Evolutionary conservation across 2,113 vertebrate species (phyloP).

Genomic region (Pomatostomus ruficeps): DNA sequence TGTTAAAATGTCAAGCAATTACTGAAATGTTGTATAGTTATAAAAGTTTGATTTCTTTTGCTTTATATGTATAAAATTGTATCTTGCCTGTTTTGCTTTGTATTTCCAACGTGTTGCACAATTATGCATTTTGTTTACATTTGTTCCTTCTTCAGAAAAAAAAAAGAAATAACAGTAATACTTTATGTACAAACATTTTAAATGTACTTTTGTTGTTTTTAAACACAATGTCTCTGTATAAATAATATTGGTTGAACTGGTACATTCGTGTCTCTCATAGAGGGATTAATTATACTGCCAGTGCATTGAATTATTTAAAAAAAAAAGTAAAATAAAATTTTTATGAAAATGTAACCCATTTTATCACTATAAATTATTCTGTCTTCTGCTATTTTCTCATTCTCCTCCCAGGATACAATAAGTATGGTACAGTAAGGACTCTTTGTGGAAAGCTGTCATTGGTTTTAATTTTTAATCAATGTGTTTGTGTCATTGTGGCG

Average conservation of each 20-base stretch:
- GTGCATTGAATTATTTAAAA: slow-evolving; percentile 82
- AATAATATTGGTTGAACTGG: slow-evolving; percentile 87
- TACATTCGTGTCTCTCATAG: slow-evolving; percentile 76
- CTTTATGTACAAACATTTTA: slow-evolving; percentile 90
- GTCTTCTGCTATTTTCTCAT: slow-evolving; percentile 33
- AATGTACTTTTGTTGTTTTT: slow-evolving; percentile 93
- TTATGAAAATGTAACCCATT: slow-evolving; percentile 75
- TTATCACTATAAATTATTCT: slow-evolving; percentile 58
- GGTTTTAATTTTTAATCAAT: slow-evolving; percentile 60
- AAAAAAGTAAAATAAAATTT: slow-evolving; percentile 80
- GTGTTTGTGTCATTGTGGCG: not conserved
- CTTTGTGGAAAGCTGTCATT: slow-evolving; percentile 24
- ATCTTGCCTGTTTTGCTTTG: slow-evolving; percentile 83
- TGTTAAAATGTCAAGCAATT: slow-evolving; percentile 77
- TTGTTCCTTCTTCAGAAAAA: slow-evolving; percentile 86
- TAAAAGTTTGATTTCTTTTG: slow-evolving; percentile 74
- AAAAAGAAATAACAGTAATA: slow-evolving; percentile 77
- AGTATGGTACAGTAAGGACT: slow-evolving; percentile 25
- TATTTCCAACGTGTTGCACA: slow-evolving; percentile 87
- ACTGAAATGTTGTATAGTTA: slow-evolving; percentile 80
- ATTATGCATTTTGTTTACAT: slow-evolving; percentile 84
- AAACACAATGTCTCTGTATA: slow-evolving; percentile 92
- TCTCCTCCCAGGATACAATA: not conserved
- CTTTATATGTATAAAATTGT: slow-evolving; percentile 81
- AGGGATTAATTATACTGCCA: slow-evolving; percentile 79